Conservation (phyloP, 2,797 vertebrate species). For the Phylloscopus collybita region DNA sequence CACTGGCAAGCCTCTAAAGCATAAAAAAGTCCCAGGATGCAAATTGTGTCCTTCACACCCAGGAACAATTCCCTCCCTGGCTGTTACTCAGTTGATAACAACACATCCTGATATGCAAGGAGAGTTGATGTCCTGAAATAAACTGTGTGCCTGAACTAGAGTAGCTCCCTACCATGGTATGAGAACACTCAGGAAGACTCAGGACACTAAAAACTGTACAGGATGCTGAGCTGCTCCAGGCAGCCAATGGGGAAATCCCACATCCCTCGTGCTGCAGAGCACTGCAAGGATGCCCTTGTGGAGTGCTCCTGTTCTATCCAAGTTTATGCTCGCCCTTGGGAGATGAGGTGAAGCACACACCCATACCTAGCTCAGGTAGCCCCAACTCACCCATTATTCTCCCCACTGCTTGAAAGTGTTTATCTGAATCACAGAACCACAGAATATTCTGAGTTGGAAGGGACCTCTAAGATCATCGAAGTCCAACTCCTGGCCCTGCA, state of each 20-base stretch:
- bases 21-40: not conserved
- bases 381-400: not conserved
- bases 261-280: not conserved
- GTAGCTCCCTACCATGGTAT: not conserved
- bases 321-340: not conserved
- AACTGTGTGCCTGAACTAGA: not conserved
- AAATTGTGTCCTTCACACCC: not conserved
- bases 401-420: not conserved
- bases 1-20: not conserved
- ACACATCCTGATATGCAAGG: not conserved
- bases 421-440: not conserved
- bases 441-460: not conserved
- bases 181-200: not conserved
- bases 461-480: not conserved
- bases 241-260: not conserved
- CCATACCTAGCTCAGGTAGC: not conserved
- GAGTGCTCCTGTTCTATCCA: not conserved
- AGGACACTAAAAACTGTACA: not conserved
- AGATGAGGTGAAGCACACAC: not conserved
- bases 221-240: not conserved
- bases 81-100: not conserved
- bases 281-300: not conserved
- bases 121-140: not conserved
- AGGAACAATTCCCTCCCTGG: not conserved
- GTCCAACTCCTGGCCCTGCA: not conserved